phyloP scores from a whole-genome alignment of 2,797 vertebrate genomes.

The Manis javanica region DNA sequence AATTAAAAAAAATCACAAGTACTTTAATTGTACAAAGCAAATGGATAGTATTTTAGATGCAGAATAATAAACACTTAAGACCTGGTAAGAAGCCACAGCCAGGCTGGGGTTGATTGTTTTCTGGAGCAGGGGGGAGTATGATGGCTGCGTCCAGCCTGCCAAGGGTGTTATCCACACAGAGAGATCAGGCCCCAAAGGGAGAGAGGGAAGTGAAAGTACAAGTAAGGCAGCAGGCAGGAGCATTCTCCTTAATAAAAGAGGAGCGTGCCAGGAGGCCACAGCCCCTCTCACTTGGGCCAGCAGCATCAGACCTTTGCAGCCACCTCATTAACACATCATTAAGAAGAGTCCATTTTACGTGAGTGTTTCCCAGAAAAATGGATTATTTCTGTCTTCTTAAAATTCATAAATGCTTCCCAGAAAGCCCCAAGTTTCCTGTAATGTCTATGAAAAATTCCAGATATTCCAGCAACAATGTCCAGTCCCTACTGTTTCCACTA shows the following conservation, averaged over 20 bases:
- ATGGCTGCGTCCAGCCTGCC: background rate
- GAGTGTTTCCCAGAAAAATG: constrained; percentile 72
- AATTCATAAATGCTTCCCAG: constrained; percentile 73
- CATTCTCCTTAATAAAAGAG: background rate
- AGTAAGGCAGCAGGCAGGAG: background rate
- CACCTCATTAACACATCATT: constrained; percentile 77
- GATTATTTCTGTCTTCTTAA: constrained; percentile 71
- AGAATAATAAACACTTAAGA: constrained; percentile 3
- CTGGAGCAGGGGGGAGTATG: background rate
- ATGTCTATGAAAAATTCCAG: constrained; percentile 70
- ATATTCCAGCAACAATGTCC: constrained; percentile 58
- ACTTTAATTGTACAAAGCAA: background rate
- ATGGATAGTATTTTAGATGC: background rate
- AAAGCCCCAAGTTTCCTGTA: constrained; percentile 70
- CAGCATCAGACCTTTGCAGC: constrained; percentile 48
- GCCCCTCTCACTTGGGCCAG: constrained; percentile 1
- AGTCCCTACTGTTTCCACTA: constrained; percentile 57
- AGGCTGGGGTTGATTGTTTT: background rate
- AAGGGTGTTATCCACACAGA: background rate
- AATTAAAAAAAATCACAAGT: background rate
- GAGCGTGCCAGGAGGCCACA: background rate
- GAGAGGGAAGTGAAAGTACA: background rate
- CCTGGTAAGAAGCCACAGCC: background rate
- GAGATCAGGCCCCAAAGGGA: background rate
- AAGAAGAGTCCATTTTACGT: constrained; percentile 7